phyloP scores from a whole-genome alignment of 2,888 invertebrate species.

The Ectemnius continuus region DNA sequence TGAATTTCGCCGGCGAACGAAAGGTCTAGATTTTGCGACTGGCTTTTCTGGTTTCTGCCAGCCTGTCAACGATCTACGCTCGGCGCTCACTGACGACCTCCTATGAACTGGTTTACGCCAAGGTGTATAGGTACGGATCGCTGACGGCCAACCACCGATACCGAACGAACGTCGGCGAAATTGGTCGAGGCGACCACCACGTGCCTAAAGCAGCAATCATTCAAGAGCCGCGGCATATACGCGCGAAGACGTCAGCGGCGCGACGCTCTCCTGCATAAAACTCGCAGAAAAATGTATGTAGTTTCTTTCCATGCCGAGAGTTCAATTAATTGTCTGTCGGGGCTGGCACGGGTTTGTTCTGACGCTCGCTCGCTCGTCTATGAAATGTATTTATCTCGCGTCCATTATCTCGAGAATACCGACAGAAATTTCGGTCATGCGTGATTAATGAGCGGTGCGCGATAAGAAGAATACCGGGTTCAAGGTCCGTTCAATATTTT shows the following conservation, averaged over 20 bases:
- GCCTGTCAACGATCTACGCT: conserved; percentile 17
- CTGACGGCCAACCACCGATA: conserved; percentile 19
- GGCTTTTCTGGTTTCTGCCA: conserved; percentile 1
- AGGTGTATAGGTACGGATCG: conserved; percentile 24
- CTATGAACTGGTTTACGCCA: conserved; percentile 53
- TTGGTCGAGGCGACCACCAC: conserved; percentile 25
- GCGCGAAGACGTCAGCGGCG: background rate
- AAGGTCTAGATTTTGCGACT: background rate
- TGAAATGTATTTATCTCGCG: no score
- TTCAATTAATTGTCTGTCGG: no score
- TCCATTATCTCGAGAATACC: no score
- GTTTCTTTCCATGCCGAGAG: background rate
- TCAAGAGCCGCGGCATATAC: conserved; percentile 6
- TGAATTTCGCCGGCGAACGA: background rate
- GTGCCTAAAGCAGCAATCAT: conserved; percentile 44
- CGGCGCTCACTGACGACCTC: conserved; percentile 37
- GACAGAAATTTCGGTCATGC: no score
- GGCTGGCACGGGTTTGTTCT: no score
- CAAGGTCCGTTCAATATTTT: no score
- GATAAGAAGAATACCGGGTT: no score
- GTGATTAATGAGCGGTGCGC: no score
- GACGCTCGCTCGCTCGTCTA: no score
- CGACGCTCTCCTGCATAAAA: background rate
- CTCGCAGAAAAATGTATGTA: background rate
- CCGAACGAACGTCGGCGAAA: conserved; percentile 39